phyloP scores from a whole-genome alignment of 2,113 vertebrate species.

The Semnopithecus entellus region DNA sequence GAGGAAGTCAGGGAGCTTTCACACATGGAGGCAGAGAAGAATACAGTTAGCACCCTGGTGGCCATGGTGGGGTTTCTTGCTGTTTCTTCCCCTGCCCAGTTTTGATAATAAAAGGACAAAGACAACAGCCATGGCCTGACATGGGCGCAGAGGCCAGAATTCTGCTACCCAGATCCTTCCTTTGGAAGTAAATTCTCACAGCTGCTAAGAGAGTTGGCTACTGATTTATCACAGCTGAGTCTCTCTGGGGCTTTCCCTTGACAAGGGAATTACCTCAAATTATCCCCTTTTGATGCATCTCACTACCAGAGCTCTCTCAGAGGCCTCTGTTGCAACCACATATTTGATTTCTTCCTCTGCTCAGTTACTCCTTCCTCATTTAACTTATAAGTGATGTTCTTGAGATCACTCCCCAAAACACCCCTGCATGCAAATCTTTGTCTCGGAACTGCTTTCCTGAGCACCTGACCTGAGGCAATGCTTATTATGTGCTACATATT shows the following conservation, averaged over 20 bases:
- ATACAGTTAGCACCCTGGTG: not conserved
- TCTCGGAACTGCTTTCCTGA: not conserved
- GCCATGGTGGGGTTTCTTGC: not conserved
- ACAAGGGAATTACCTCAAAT: not conserved
- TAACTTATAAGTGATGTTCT: not conserved
- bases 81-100: not conserved
- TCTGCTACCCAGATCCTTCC: not conserved
- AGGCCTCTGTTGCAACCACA: not conserved
- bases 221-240: not conserved
- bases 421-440: not conserved
- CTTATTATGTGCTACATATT: not conserved
- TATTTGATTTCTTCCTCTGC: not conserved
- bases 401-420: not conserved
- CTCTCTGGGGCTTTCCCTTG: not conserved
- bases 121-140: not conserved
- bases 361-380: not conserved
- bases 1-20: not conserved
- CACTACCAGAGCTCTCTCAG: not conserved
- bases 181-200: not conserved
- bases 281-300: not conserved
- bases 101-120: not conserved
- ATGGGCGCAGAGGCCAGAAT: not conserved
- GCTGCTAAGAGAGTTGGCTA: not conserved
- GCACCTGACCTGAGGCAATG: not conserved
- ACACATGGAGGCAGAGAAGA: not conserved